Evolutionary conservation across 2,888 invertebrate species (phyloP).

Genomic region (Achlya flavicornis): DNA sequence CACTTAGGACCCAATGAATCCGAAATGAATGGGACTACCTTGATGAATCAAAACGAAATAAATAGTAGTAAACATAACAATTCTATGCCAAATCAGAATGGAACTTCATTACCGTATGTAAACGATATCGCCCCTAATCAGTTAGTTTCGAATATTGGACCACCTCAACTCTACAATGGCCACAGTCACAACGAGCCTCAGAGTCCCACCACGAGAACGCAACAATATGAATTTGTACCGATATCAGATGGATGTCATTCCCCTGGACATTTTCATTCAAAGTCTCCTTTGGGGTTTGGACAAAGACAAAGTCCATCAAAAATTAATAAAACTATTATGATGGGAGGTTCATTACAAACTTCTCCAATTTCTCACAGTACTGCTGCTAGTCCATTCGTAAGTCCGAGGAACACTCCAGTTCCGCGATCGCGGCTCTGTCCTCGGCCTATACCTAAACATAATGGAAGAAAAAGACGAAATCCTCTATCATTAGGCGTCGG

Average conservation of each 20-base stretch:
- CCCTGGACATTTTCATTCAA: slow-evolving; percentile 78
- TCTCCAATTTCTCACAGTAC: slow-evolving; percentile 85
- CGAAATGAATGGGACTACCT: slow-evolving; percentile 51
- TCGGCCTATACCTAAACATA: slow-evolving; percentile 75
- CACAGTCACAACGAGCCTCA: slow-evolving; percentile 84
- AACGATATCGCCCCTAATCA: slow-evolving; percentile 49
- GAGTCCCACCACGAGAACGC: slow-evolving; percentile 90
- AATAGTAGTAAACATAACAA: slow-evolving; percentile 48
- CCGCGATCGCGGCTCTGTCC: slow-evolving; percentile 86
- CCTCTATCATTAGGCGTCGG: slow-evolving; percentile 62
- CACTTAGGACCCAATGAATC: slow-evolving; percentile 42
- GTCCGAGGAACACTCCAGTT: slow-evolving; percentile 90
- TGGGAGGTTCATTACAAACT: slow-evolving; percentile 73
- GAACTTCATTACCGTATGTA: slow-evolving; percentile 49
- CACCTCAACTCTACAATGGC: slow-evolving; percentile 65
- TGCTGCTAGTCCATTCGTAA: slow-evolving; percentile 91
- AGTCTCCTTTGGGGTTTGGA: slow-evolving; percentile 71
- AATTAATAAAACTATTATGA: slow-evolving; percentile 60
- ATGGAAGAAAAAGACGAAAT: slow-evolving; percentile 67
- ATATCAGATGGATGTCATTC: slow-evolving; percentile 92
- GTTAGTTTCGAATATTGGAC: slow-evolving; percentile 46
- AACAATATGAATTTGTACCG: slow-evolving; percentile 93
- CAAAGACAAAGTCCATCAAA: slow-evolving; percentile 71
- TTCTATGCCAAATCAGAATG: slow-evolving; percentile 58
- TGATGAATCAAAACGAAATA: slow-evolving; percentile 44